These are phyloP conservation scores for Botia almorhae DNA, from an alignment of 2,797 vertebrate species.

Conservation along the genomic window DNA sequence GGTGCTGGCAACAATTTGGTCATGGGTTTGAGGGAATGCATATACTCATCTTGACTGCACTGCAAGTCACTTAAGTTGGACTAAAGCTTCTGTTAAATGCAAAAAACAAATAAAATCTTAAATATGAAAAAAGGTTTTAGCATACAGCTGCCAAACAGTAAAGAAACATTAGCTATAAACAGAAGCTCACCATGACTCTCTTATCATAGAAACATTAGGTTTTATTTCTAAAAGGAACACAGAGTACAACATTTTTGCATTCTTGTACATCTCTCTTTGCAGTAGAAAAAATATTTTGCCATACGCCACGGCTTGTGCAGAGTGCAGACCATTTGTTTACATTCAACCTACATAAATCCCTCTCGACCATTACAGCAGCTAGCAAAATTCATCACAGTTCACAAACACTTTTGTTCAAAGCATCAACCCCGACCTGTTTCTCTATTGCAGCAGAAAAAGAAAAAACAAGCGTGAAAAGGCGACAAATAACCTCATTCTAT, in stretches of 20 bases:
- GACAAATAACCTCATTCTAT: neutral
- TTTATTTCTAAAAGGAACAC: conserved; percentile 11
- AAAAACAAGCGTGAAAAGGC: neutral
- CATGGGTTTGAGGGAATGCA: neutral
- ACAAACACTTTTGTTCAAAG: conserved; percentile 11
- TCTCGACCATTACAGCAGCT: conserved; percentile 6
- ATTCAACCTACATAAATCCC: neutral
- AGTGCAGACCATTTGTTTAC: conserved; percentile 27
- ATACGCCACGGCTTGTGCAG: neutral
- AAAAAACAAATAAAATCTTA: neutral
- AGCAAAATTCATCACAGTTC: conserved; percentile 12
- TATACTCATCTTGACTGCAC: neutral
- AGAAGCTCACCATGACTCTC: conserved; percentile 23
- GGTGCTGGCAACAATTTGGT: neutral
- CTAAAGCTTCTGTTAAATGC: neutral
- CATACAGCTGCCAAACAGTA: neutral
- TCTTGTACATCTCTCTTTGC: conserved; percentile 55
- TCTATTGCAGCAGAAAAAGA: neutral
- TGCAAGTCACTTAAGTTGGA: neutral
- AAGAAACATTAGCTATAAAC: neutral
- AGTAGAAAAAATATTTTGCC: neutral
- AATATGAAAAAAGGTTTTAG: neutral
- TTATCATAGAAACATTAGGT: conserved; percentile 56
- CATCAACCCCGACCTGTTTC: neutral
- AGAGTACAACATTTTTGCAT: conserved; percentile 6